Percentiles rank a stretch among this genome's conserved stretches.
Conservation (phyloP, 2,113 vertebrate species). For the Peromyscus leucopus region DNA sequence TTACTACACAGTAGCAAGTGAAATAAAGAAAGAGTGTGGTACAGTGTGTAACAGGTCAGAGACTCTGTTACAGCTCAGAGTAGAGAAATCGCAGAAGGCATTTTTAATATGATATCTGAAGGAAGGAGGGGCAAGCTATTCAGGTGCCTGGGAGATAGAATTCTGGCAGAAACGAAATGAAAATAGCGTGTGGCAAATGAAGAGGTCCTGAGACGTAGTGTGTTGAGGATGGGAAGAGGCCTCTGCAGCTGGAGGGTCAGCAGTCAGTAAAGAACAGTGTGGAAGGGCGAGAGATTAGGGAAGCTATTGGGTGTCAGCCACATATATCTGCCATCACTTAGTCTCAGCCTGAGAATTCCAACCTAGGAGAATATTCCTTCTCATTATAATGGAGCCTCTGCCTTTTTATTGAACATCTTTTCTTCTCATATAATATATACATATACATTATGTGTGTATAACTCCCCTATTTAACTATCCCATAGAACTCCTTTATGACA, state of each 20-base stretch:
- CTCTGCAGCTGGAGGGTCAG: background rate
- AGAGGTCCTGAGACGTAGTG: background rate
- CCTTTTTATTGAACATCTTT: background rate
- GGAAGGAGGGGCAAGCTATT: background rate
- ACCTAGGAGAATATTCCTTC: background rate
- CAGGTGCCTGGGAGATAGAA: background rate
- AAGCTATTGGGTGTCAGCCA: background rate
- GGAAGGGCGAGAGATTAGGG: background rate
- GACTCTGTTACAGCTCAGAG: background rate
- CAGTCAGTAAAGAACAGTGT: background rate
- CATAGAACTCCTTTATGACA: background rate
- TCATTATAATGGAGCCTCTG: background rate
- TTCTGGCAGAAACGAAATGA: constrained; percentile 11
- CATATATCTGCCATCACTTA: background rate
- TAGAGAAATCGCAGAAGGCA: background rate
- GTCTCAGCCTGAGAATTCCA: background rate
- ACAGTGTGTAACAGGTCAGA: background rate
- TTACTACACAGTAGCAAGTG: background rate
- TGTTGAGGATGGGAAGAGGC: background rate
- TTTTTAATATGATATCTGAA: background rate
- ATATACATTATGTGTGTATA: background rate
- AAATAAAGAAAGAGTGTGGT: background rate
- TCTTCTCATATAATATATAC: background rate
- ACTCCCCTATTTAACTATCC: background rate
- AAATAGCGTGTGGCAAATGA: background rate